Evolutionary conservation across 2,888 invertebrate genomes (phyloP).

Genomic region (Chirona hameri): DNA sequence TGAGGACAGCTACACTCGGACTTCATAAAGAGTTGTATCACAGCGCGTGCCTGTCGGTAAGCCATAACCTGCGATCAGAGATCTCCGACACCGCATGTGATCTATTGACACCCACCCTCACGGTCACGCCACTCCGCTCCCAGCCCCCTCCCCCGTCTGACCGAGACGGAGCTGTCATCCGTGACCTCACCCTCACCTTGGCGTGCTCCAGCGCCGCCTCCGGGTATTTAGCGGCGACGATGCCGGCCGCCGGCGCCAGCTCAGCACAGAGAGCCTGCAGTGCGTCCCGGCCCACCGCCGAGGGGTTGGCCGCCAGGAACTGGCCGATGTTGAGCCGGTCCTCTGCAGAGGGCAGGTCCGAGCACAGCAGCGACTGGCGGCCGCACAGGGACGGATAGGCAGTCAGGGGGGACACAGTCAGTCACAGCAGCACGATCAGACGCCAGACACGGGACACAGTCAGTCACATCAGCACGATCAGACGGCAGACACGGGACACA

Average conservation of each 20-base stretch:
- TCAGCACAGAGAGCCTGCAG: constrained; percentile 42
- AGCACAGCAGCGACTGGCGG: constrained; percentile 34
- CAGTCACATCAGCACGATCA: too few relatives aligned
- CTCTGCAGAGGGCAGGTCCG: constrained; percentile 37
- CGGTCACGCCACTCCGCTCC: too few relatives aligned
- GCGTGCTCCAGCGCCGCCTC: constrained; percentile 1
- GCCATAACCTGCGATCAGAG: too few relatives aligned
- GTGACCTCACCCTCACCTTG: background rate
- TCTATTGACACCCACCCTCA: too few relatives aligned
- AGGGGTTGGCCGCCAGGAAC: constrained; percentile 57
- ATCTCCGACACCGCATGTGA: too few relatives aligned
- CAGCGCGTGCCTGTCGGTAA: too few relatives aligned
- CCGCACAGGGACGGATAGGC: background rate
- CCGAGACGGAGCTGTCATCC: background rate
- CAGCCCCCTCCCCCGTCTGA: background rate
- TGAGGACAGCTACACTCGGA: too few relatives aligned
- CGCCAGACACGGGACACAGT: too few relatives aligned
- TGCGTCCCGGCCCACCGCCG: constrained; percentile 52
- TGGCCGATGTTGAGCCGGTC: constrained; percentile 50
- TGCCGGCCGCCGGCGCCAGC: background rate
- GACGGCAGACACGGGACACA: too few relatives aligned
- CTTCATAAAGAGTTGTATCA: too few relatives aligned
- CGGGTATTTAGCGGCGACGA: background rate
- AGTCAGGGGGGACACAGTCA: too few relatives aligned
- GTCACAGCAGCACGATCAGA: too few relatives aligned